Conservation (phyloP, 1,140 invertebrate genomes). For the Drepana arcuata region DNA sequence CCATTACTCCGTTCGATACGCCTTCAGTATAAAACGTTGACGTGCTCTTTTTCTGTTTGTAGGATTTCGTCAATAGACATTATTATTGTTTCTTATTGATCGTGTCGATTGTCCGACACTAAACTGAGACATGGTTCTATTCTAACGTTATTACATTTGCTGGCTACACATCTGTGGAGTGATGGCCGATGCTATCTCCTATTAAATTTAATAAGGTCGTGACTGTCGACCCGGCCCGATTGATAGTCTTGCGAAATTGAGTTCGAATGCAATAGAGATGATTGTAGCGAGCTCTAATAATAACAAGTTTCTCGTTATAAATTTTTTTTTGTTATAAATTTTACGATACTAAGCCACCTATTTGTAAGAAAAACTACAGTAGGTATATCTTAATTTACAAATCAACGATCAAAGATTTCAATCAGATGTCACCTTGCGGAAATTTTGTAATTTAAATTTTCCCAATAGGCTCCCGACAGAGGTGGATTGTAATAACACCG, state of each 20-base stretch:
- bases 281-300: no score
- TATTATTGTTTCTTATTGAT: constrained; percentile 40
- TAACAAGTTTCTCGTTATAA: no score
- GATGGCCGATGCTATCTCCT: constrained; percentile 17
- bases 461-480: no score
- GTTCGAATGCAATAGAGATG: no score
- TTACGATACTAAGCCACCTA: no score
- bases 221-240: constrained; percentile 7
- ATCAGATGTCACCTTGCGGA: no score
- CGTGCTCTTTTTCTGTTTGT: constrained; percentile 29
- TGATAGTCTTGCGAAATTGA: constrained; percentile 11
- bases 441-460: no score
- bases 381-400: no score
- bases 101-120: constrained; percentile 29
- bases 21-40: constrained; percentile 25
- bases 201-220: constrained; percentile 16
- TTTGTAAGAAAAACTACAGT: no score
- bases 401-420: no score
- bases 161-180: constrained; percentile 8
- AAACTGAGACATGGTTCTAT: constrained; percentile 28
- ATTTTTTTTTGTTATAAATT: no score
- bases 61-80: constrained; percentile 34
- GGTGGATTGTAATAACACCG: no score
- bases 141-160: constrained; percentile 33
- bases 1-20: constrained; percentile 51